These are phyloP conservation scores for Chymomyza fuscimana DNA, from an alignment of 2,888 invertebrate genomes.

Conservation along the genomic window DNA sequence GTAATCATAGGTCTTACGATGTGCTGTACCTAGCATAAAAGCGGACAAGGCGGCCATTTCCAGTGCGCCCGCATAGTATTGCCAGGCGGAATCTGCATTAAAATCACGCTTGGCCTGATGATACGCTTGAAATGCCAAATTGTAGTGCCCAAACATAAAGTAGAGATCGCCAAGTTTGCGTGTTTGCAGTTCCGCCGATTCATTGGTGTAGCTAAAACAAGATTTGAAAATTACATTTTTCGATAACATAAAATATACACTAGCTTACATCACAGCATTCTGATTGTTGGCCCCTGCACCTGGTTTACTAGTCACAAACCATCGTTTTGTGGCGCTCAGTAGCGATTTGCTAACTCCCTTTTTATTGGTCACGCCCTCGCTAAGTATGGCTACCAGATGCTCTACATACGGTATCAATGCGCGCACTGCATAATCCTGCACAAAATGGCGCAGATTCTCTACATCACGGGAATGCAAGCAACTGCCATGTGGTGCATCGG, in stretches of 20 bases:
- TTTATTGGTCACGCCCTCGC: constrained; percentile 90
- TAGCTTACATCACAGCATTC: constrained; percentile 90
- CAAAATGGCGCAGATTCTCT: constrained; percentile 90
- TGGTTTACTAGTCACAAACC: constrained; percentile 95
- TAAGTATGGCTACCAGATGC: constrained; percentile 89
- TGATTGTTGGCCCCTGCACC: constrained; percentile 85
- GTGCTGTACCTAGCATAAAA: constrained; percentile 91
- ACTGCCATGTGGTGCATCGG: constrained; percentile 84
- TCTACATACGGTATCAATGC: constrained; percentile 95
- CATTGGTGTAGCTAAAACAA: constrained; percentile 85
- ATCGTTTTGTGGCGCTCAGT: constrained; percentile 95
- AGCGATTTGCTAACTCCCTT: constrained; percentile 96
- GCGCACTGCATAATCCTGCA: constrained; percentile 92
- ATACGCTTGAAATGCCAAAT: constrained; percentile 92
- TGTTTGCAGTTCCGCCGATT: constrained; percentile 94
- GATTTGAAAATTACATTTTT: neutral
- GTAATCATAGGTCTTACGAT: constrained; percentile 90
- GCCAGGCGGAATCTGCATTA: constrained; percentile 97
- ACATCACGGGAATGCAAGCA: constrained; percentile 90
- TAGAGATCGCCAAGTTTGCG: constrained; percentile 96
- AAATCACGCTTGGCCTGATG: constrained; percentile 99
- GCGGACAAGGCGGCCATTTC: constrained; percentile 97
- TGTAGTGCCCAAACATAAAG: constrained; percentile 97
- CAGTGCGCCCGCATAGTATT: constrained; percentile 96
- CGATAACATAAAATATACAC: neutral